Conservation (phyloP, 2,888 invertebrate species). For the Petrolisthes cinctipes region DNA sequence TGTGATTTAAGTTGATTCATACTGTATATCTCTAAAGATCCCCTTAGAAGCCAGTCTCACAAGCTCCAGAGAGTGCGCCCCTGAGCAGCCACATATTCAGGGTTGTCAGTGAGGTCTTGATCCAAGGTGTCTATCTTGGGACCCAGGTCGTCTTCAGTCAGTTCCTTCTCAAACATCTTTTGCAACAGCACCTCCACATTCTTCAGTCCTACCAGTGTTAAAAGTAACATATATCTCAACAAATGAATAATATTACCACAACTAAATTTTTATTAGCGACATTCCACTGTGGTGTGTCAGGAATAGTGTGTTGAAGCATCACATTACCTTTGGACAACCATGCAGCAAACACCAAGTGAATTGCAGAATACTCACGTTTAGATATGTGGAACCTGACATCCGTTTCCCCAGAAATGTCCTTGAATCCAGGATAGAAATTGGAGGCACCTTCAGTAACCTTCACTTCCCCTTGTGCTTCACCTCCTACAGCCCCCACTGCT, state of each 20-base stretch:
- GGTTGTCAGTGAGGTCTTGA: slow-evolving; percentile 43
- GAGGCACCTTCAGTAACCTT: slow-evolving; percentile 15
- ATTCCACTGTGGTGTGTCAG: not conserved
- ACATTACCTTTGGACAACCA: no score
- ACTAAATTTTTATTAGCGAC: no score
- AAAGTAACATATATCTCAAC: not conserved
- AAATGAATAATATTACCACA: no score
- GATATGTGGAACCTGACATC: slow-evolving; percentile 67
- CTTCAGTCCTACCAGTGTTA: slow-evolving; percentile 68
- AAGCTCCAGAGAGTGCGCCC: slow-evolving; percentile 37
- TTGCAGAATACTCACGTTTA: slow-evolving; percentile 65
- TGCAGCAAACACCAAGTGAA: no score
- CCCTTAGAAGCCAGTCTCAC: not conserved
- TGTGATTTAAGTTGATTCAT: no score
- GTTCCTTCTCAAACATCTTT: slow-evolving; percentile 71
- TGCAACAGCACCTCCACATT: slow-evolving; percentile 70
- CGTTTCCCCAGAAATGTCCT: slow-evolving; percentile 66
- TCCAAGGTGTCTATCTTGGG: slow-evolving; percentile 42
- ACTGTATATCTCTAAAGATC: no score
- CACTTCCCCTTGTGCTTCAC: not conserved
- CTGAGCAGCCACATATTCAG: slow-evolving; percentile 9
- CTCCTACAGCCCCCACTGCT: not conserved
- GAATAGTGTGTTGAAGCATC: not conserved
- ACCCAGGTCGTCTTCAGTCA: slow-evolving; percentile 49
- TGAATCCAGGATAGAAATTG: slow-evolving; percentile 35